These are phyloP conservation scores for Allygus modestus DNA, from an alignment of 2,888 invertebrate species.

Conservation along the genomic window DNA sequence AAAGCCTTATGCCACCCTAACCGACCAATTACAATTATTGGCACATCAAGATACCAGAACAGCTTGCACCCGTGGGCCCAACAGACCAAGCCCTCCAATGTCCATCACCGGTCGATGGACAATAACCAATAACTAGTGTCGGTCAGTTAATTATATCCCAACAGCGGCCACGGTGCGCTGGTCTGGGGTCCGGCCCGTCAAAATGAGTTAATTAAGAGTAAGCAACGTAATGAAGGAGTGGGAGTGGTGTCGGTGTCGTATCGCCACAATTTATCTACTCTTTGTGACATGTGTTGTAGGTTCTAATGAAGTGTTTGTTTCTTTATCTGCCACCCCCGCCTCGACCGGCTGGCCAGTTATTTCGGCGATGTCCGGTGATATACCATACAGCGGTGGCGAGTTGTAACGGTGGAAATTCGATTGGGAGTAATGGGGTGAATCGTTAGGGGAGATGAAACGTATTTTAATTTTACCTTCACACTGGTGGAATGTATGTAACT, in stretches of 20 bases:
- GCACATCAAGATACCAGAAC: neutral
- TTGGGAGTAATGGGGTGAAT: no score
- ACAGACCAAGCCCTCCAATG: neutral
- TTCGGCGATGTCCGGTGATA: conserved; percentile 2
- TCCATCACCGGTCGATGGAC: conserved; percentile 3
- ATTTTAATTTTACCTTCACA: no score
- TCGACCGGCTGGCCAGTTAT: neutral
- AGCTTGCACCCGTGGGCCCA: conserved; percentile 16
- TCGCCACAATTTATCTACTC: conserved; percentile 33
- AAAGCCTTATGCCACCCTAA: neutral
- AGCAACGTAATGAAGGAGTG: conserved; percentile 32
- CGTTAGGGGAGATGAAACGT: no score
- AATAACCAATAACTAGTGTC: conserved; percentile 15
- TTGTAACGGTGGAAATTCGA: no score
- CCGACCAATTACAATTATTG: neutral
- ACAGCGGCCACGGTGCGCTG: neutral
- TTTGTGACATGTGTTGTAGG: conserved; percentile 31
- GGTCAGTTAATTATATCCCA: conserved; percentile 33
- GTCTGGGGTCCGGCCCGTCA: neutral
- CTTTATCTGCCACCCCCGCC: conserved; percentile 31
- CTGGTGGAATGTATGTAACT: no score
- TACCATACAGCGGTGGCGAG: neutral
- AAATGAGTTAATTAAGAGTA: conserved; percentile 36
- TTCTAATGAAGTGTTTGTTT: conserved; percentile 39
- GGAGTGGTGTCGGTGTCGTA: conserved; percentile 13